Evolutionary conservation across 2,113 vertebrate genomes (phyloP).

Genomic region (Lucifuga dentata): DNA sequence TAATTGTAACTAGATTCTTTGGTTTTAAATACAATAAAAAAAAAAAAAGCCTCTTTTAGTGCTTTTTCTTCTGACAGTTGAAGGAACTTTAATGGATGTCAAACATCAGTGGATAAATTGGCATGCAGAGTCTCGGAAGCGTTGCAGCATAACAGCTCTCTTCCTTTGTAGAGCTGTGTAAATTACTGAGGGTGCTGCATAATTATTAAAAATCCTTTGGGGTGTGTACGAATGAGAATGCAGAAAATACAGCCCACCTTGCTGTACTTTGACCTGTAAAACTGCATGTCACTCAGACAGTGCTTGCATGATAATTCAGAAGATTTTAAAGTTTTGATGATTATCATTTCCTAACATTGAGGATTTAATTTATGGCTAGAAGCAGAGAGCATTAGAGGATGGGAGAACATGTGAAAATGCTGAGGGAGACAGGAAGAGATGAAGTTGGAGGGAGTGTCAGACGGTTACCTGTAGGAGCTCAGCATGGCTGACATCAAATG

Average conservation of each 20-base stretch:
- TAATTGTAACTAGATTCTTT: too few species aligned
- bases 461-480: slow-evolving; percentile 34
- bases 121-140: neutral
- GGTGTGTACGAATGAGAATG: neutral
- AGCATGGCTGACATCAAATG: slow-evolving; percentile 13
- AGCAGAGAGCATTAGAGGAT: slow-evolving; percentile 4
- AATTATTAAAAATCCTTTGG: neutral
- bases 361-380: too few species aligned
- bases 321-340: neutral
- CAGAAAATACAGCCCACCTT: too few species aligned
- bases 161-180: slow-evolving; percentile 5
- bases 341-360: too few species aligned
- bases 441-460: slow-evolving; percentile 47
- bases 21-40: too few species aligned
- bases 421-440: slow-evolving; percentile 26
- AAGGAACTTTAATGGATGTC: slow-evolving; percentile 19
- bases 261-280: too few species aligned
- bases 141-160: neutral
- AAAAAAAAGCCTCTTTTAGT: too few species aligned
- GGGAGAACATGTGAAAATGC: slow-evolving; percentile 51
- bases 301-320: too few species aligned
- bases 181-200: neutral
- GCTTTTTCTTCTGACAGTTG: neutral
- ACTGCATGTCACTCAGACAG: too few species aligned
- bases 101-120: slow-evolving; percentile 8